Base-by-base conservation (phyloP, 2,797 vertebrate species). In the Tragopan temminckii region DNA sequence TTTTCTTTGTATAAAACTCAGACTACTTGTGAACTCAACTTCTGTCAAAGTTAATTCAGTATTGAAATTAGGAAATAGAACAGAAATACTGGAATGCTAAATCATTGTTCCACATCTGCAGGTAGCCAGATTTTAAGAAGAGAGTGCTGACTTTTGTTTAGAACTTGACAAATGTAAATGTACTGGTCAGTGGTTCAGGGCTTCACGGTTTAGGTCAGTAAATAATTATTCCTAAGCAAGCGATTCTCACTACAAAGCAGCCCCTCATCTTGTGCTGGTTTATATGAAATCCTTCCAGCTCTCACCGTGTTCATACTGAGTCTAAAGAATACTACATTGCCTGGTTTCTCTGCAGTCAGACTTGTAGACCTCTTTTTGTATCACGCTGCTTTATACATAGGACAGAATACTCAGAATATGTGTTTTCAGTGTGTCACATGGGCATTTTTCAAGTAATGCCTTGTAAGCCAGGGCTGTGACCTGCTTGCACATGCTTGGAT, bases 31-130 rank as follows among this genome's bases (percentile, higher is more conserved):
- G 90, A 79, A 45, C 27, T 80, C 42, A 55, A 46, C 42, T 93
- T 91, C 74, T 79, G 35, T 72, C 78, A 57, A 79, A 93, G 57
- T 83, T 93, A 83, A 67, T 90, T 89, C 48, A 35, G 0, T 63
- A 25, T 61, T 61, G 57, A 35, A 75, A 45, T 20, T 2, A 14
- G 88, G 70, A 19, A 80, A 59, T 42, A 57, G 52, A 25, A 7
- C 46, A 63, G 58, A 52, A 64, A 38, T 52, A 36, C 40, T 85
- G 8, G 12, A 63, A 58, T 71, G 33, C 21, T 62, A n/a, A 77
- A 85, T 40, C 0, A 14, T 48, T 75, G 17, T 82, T 88, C 21
- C 0, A 42, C 23, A 50, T 42, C 29, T 33, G 27, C 31, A 40
- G 48, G 0, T n/a, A 81, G 25, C 25, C 48, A 70, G 5, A 85